Evolutionary conservation across 2,888 invertebrate genomes (phyloP), one percentile per base, ranked within the genome.

Genomic region (Abscondita cerata): DNA sequence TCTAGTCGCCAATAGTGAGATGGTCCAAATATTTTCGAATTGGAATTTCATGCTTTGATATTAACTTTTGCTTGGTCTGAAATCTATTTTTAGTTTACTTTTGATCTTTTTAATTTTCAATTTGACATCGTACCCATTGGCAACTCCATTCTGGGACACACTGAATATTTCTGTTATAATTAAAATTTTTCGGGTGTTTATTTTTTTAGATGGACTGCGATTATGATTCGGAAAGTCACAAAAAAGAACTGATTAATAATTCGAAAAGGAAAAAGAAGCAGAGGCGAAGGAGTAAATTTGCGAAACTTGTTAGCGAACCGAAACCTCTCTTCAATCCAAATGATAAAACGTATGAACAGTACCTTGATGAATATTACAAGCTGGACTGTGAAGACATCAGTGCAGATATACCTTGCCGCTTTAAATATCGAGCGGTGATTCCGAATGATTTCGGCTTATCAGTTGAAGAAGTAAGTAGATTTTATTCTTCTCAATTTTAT

Each of bases 381-480:
- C 83, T 98, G 76, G 95, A 98, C 79, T 98, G 93, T 78, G 98
- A 98, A 76, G 98, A 99, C 79, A 87, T 98, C 52, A 90, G 98
- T 50, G 97, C 90, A 0, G 96, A 97, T 75, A 79, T 92, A 70
- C 95, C 95, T 0, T 96, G 96, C 62, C 84, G 93, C 70, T 99
- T 97, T 80, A 96, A 95, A 75, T 99, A 99, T 76, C 85, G 96
- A 20, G 86, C 93, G 77, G 96, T 93, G 0, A 84, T 89, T 38
- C 90, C 96, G 0, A 98, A 98, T 78, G 89, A 91, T 80, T 99
- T 92, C 81, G 99, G 99, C 0, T 83, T 99, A 18, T 87, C 89
- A 3, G 83, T 91, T 46, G 96, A 96, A 73, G 99, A 99, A 87
- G 96, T 96, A 78, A 74, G 67, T 67, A 12, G 2, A 2, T 15